These are phyloP conservation scores for Arctocebus calabarensis DNA, from an alignment of 2,797 vertebrate species.

Conservation along the genomic window DNA sequence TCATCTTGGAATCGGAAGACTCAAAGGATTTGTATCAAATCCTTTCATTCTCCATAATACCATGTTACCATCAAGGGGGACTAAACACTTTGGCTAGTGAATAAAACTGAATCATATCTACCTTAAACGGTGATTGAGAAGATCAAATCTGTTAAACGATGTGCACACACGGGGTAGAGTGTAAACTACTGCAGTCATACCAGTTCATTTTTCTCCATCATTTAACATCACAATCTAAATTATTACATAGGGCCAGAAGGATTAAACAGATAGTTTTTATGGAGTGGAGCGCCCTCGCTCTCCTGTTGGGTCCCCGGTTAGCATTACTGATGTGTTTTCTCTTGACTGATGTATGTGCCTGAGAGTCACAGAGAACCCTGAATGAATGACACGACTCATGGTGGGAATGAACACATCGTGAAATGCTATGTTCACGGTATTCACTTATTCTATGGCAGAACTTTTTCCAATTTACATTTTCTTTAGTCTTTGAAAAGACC, in stretches of 20 bases:
- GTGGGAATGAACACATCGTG: constrained; percentile 50
- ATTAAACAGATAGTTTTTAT: neutral
- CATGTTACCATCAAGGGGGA: neutral
- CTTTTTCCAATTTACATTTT: constrained; percentile 43
- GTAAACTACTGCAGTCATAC: neutral
- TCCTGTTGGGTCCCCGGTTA: neutral
- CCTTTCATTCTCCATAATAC: neutral
- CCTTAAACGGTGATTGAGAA: neutral
- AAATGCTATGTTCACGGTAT: constrained; percentile 61
- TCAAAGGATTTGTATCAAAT: neutral
- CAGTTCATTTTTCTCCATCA: neutral
- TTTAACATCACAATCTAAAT: constrained; percentile 40
- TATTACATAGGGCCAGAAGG: neutral
- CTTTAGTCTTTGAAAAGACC: constrained; percentile 69
- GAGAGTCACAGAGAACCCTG: constrained; percentile 5
- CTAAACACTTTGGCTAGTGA: neutral
- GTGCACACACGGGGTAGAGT: neutral
- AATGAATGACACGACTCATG: constrained; percentile 41
- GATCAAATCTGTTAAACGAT: neutral
- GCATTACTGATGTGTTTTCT: neutral
- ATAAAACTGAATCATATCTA: constrained; percentile 8
- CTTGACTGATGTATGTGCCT: neutral
- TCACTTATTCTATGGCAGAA: constrained; percentile 33
- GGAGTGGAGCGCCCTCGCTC: neutral
- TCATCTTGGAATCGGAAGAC: neutral